These are phyloP conservation scores for Girardinichthys multiradiatus DNA, from an alignment of 2,113 vertebrate genomes.

Conservation along the genomic window DNA sequence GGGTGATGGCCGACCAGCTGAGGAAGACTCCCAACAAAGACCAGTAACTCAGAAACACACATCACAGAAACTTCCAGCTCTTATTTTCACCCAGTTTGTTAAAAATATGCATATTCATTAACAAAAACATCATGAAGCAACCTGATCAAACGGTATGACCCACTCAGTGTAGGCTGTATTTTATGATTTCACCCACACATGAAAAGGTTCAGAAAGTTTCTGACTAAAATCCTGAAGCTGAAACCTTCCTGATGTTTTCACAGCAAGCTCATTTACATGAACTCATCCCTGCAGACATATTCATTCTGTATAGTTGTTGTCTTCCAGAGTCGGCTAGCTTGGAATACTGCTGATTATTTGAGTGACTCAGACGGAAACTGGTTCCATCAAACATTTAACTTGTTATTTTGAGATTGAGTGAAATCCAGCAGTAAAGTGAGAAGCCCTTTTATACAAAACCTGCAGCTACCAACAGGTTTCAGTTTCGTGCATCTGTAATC, in stretches of 20 bases:
- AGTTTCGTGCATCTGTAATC: neutral
- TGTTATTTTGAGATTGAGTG: neutral
- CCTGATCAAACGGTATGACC: neutral
- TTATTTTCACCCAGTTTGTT: neutral
- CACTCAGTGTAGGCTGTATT: neutral
- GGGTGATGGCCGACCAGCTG: conserved; percentile 97
- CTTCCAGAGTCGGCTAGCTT: too few relatives aligned
- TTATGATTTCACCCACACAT: too few relatives aligned
- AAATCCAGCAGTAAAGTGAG: neutral
- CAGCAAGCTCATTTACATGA: too few relatives aligned
- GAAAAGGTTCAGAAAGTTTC: too few relatives aligned
- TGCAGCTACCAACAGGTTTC: neutral
- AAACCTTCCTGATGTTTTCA: too few relatives aligned
- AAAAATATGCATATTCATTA: neutral
- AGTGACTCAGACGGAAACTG: too few relatives aligned
- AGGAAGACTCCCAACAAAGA: conserved; percentile 95
- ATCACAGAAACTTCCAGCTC: neutral
- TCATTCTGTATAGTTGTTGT: too few relatives aligned
- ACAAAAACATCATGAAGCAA: neutral
- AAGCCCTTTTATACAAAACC: neutral
- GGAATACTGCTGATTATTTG: too few relatives aligned
- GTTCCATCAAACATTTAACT: too few relatives aligned
- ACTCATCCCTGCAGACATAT: too few relatives aligned
- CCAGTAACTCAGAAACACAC: conserved; percentile 82
- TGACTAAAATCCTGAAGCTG: too few relatives aligned